These are phyloP conservation scores for Hirundo rustica DNA, from an alignment of 2,797 vertebrate species.

Conservation along the genomic window DNA sequence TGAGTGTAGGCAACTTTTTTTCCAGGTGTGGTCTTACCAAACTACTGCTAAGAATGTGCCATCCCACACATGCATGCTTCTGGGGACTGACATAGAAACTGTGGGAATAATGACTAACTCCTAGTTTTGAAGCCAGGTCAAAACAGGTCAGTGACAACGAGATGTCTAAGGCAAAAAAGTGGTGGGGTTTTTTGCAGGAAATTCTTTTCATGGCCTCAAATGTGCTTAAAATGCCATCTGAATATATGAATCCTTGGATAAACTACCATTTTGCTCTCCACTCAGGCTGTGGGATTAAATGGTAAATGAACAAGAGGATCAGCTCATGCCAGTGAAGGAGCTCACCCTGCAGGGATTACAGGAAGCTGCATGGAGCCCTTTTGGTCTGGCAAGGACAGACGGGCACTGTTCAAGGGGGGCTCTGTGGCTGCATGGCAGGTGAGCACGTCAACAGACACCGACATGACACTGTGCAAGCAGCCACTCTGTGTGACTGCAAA, in stretches of 20 bases:
- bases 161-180: background rate
- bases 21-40: background rate
- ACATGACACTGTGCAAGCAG: background rate
- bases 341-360: background rate
- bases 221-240: background rate
- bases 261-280: background rate
- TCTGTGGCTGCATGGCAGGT: too few species aligned
- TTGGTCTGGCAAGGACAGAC: background rate
- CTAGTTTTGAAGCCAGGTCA: background rate
- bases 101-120: background rate
- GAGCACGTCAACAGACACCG: accelerated
- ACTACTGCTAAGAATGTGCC: background rate
- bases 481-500: accelerated
- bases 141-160: background rate
- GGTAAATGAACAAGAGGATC: background rate
- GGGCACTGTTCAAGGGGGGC: background rate
- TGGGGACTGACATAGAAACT: background rate
- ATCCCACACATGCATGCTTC: accelerated
- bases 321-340: background rate
- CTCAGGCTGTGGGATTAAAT: background rate
- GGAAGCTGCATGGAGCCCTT: background rate
- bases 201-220: background rate
- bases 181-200: accelerated
- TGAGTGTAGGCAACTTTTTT: background rate
- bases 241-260: background rate